Conservation (phyloP, 2,888 invertebrate species). For the Ligdia adustata region DNA sequence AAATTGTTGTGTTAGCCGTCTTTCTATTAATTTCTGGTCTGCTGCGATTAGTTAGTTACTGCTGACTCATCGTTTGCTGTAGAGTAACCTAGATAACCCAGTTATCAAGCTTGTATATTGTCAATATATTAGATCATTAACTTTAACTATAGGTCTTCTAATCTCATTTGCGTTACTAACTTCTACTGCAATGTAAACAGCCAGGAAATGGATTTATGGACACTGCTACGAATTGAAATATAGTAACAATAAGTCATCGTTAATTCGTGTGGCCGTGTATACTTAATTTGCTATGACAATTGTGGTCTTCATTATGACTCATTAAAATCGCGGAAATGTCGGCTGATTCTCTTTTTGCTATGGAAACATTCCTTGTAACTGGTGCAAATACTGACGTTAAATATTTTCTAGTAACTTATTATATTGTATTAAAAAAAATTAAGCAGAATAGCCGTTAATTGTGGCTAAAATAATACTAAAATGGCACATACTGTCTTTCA, state of each 20-base stretch:
- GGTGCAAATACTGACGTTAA: constrained; percentile 3
- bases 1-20: constrained; percentile 47
- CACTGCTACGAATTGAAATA: neutral
- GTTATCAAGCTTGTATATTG: constrained; percentile 23
- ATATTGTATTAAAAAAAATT: too few relatives aligned
- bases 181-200: neutral
- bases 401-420: too few relatives aligned
- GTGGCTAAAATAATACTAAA: too few relatives aligned
- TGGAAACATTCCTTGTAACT: constrained; percentile 1
- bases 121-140: constrained; percentile 4
- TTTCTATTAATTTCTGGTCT: constrained; percentile 38
- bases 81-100: constrained; percentile 25
- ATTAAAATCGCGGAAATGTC: constrained; percentile 11
- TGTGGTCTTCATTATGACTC: constrained; percentile 13
- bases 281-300: constrained; percentile 10
- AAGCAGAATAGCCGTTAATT: too few relatives aligned
- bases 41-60: constrained; percentile 10
- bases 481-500: too few relatives aligned
- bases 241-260: constrained; percentile 12
- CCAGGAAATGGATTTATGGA: neutral
- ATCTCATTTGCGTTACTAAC: constrained; percentile 12
- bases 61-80: constrained; percentile 8
- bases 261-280: constrained; percentile 4
- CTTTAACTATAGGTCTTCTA: constrained; percentile 9
- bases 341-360: constrained; percentile 1